Base-by-base conservation (phyloP, 2,888 invertebrate genomes). In the Marasmarcha lunaedactyla region DNA sequence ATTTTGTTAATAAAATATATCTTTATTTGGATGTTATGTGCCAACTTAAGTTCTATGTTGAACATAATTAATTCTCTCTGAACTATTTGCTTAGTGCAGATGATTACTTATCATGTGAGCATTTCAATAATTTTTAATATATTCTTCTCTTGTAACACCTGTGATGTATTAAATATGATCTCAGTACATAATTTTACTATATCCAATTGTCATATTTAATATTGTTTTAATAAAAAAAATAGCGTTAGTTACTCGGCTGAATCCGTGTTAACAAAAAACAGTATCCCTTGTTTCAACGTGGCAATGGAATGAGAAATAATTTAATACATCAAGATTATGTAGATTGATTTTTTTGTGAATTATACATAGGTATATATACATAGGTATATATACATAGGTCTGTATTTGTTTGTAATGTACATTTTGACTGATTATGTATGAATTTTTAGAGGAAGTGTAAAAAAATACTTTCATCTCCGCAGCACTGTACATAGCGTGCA, bases 101-200 rank as follows among this genome's bases (percentile, higher is more conserved):
- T n/a, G n/a, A n/a, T n/a, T n/a, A n/a, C n/a, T n/a, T 20, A 30
- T 30, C 6, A 10, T 15, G 43, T 42, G 40, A 40, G 39, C 36
- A 12, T 37, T 43, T 45, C 43, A 42, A 40, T 47, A 50, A 45
- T 43, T 49, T 5, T 45, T 50, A 46, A 46, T 50, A 46, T 56
- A 59, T 57, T 58, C 57, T 66, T 63, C 72, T 69, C 78, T 74
- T 79, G 71, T 76, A 83, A 86, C 85, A 85, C 86, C 86, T 87
- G 87, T 87, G 87, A 87, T 87, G 86, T 87, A 86, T 86, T 86
- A 86, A 86, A 84, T 84, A 85, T 86, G 87, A 87, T 87, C 86
- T 86, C 86, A 85, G 73, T 76, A 79, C 72, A 81, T 84, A 72
- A 83, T 83, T 76, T 71, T 68, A 73, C 72, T 78, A 68, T 76